Conservation (phyloP, 2,797 vertebrate species). For the Menidia menidia region DNA sequence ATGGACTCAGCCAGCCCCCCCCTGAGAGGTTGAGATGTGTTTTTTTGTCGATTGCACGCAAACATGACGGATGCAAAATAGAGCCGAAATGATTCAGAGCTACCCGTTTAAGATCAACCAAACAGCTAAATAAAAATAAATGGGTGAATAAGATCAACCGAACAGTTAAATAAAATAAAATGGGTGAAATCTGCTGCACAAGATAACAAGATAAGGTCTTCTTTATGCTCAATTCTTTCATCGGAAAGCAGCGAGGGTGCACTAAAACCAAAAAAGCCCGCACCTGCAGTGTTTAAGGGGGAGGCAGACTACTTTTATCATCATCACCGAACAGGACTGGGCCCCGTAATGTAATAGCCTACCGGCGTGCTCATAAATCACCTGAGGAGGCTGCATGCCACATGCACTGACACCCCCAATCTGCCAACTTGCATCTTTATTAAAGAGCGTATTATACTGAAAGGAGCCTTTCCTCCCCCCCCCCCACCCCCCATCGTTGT, state of each 20-base stretch:
- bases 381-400: constrained; percentile 67
- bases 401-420: constrained; percentile 76
- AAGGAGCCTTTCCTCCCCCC: neutral
- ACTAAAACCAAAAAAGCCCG: constrained; percentile 57
- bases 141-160: too few species aligned
- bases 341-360: constrained; percentile 76
- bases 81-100: neutral
- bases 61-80: constrained; percentile 19
- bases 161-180: constrained; percentile 35
- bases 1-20: constrained; percentile 1
- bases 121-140: constrained; percentile 22
- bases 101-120: constrained; percentile 40
- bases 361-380: constrained; percentile 79
- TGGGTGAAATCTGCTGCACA: constrained; percentile 47
- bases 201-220: constrained; percentile 54
- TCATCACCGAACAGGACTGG: constrained; percentile 50
- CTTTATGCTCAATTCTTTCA: constrained; percentile 55
- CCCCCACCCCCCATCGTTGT: neutral
- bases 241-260: constrained; percentile 60
- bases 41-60: neutral
- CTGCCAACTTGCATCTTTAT: constrained; percentile 80
- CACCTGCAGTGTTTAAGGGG: constrained; percentile 47
- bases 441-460: constrained; percentile 71
- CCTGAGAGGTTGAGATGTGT: neutral
- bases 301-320: constrained; percentile 67